These are phyloP conservation scores for Blastobasis lacticolella DNA, from an alignment of 2,888 invertebrate species.

Conservation along the genomic window DNA sequence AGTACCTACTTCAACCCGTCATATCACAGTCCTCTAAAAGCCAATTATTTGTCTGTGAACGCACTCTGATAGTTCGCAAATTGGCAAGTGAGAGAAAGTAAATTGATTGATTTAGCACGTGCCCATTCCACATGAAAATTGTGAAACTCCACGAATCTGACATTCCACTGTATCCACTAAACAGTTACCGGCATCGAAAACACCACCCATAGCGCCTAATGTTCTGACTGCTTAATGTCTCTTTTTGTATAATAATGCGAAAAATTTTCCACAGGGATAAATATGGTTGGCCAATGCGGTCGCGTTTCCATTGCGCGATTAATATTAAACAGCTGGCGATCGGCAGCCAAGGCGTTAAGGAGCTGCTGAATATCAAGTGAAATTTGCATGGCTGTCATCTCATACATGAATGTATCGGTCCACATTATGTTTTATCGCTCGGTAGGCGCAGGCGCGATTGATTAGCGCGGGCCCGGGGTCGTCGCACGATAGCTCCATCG, in stretches of 20 bases:
- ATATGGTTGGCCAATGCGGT: slow-evolving; percentile 24
- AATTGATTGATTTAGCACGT: slow-evolving; percentile 42
- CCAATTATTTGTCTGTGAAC: slow-evolving; percentile 28
- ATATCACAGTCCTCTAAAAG: slow-evolving; percentile 5
- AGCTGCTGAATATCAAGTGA: slow-evolving; percentile 56
- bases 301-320: slow-evolving; percentile 33
- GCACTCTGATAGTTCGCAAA: slow-evolving; percentile 26
- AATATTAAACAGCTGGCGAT: slow-evolving; percentile 60
- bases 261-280: slow-evolving; percentile 32
- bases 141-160: slow-evolving; percentile 40
- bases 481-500: slow-evolving; percentile 44
- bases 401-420: slow-evolving; percentile 40
- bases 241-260: slow-evolving; percentile 32
- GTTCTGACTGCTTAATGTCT: slow-evolving; percentile 36
- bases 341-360: slow-evolving; percentile 42
- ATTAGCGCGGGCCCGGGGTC: slow-evolving; percentile 30
- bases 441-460: slow-evolving; percentile 22
- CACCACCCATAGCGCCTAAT: slow-evolving; percentile 17
- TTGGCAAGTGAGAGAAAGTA: slow-evolving; percentile 45
- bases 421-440: slow-evolving; percentile 17
- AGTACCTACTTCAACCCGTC: too few relatives aligned
- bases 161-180: slow-evolving; percentile 31
- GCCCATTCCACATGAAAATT: slow-evolving; percentile 38
- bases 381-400: slow-evolving; percentile 42
- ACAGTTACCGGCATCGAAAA: slow-evolving; percentile 36